Base-by-base conservation (phyloP, 2,113 vertebrate species). In the Cinclus mexicanus region DNA sequence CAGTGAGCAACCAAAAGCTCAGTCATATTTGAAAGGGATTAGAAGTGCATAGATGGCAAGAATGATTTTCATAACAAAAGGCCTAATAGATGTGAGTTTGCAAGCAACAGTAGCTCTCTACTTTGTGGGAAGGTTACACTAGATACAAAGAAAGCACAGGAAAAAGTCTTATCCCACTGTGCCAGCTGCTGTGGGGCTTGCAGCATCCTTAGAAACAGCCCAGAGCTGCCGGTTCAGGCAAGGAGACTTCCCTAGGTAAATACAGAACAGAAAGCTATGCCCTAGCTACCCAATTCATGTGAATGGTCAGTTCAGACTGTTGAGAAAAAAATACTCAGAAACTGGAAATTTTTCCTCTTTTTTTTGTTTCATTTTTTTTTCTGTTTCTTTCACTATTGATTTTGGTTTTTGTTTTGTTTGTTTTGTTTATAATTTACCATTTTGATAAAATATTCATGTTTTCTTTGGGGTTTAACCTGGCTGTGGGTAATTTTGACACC, bases 11-110 rank as follows among this genome's bases (percentile, higher is more conserved):
- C 89, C 24, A 2, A n/a, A 29, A 56, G 17, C 53, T 29, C 74
- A 33, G 61, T 56, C 33, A 0, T 16, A 7, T 49, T 78, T 68
- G 46, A 60, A 59, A 65, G 44, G 37, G 74, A 82, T 89, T 87
- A 93, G 49, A 61, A 56, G 10, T 10, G 17, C 55, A 12, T 12
- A 81, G 44, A 82, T 5, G 25, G n/a, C 44, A 61, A 50, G 44
- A 35, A 47, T 35, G 71, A 94, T 95, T 94, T 91, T 78, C 69
- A 94, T 95, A 82, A 82, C 75, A 93, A 94, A 91, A 82, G 78
- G 6, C 29, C 68, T 42, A 94, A 69, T 14, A 78, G 41, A 67
- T 94, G 76, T 65, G 83, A 77, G 56, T 63, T 90, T 87, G 39
- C 47, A 72, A 82, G 81, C 60, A 71, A 26, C 4, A 4, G 25